Conservation (phyloP, 1,140 invertebrate species). For the Rhagoletis zephyria region DNA sequence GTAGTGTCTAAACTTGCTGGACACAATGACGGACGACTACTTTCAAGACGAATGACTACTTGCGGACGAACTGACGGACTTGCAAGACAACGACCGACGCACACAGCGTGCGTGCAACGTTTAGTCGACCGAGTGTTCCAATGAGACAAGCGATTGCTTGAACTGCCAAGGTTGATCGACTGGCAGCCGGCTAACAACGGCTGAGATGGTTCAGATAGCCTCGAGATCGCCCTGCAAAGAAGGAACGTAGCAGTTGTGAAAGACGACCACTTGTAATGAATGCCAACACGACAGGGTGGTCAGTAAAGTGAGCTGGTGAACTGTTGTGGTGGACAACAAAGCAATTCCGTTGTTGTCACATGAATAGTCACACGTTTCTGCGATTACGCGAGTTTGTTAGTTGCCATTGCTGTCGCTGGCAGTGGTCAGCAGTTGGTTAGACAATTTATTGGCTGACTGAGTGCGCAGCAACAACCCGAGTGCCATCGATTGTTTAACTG, state of each 20-base stretch:
- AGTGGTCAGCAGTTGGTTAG: not conserved
- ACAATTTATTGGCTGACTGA: constrained; percentile 33
- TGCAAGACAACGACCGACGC: too few relatives aligned
- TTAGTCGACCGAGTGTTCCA: not conserved
- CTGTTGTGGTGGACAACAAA: not conserved
- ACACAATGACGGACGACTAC: not conserved
- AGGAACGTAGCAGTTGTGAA: not conserved
- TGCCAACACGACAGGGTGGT: not conserved
- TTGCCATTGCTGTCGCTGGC: not conserved
- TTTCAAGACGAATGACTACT: not conserved
- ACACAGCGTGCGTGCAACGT: not conserved
- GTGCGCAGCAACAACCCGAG: not conserved
- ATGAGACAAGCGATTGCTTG: too few relatives aligned
- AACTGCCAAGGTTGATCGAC: not conserved
- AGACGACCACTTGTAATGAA: not conserved
- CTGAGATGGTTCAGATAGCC: not conserved
- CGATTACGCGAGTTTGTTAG: constrained; percentile 31
- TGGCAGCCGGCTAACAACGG: not conserved
- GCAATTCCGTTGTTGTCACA: not conserved
- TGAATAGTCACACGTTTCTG: constrained; percentile 50
- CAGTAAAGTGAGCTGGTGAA: not conserved
- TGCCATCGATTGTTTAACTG: not conserved
- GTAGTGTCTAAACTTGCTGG: not conserved
- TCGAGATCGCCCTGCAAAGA: not conserved
- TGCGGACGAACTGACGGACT: too few relatives aligned